Conservation (phyloP, 2,113 vertebrate species). For the Apus apus region DNA sequence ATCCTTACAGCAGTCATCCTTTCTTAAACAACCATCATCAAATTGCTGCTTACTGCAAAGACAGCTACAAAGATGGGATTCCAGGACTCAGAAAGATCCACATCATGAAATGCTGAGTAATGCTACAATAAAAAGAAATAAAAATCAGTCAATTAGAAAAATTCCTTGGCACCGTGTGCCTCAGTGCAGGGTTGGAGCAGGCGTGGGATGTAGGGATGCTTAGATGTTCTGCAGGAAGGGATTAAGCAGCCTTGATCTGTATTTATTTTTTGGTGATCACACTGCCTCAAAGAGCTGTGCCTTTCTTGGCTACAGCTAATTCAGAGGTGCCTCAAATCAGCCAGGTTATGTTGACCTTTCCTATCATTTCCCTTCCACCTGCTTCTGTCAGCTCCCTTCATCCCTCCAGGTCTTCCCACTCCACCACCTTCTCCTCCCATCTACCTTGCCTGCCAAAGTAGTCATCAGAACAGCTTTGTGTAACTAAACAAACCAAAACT, state of each 20-base stretch:
- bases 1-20: background rate
- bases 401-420: background rate
- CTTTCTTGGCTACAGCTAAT: background rate
- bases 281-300: background rate
- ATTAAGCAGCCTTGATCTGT: background rate
- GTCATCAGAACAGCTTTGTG: background rate
- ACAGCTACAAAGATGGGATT: background rate
- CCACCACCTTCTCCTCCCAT: background rate
- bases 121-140: background rate
- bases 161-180: fast-evolving
- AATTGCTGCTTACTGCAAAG: slow-evolving; percentile 41
- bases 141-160: background rate
- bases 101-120: fast-evolving
- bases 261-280: background rate
- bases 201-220: background rate
- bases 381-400: background rate
- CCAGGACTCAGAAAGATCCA: fast-evolving
- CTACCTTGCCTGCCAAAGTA: background rate
- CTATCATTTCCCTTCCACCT: background rate
- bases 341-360: fast-evolving
- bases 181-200: background rate
- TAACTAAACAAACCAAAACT: background rate
- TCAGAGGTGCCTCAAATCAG: background rate
- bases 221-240: background rate
- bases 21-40: background rate